Conservation (phyloP, 2,888 invertebrate genomes). For the Platynereis dumerilii region DNA sequence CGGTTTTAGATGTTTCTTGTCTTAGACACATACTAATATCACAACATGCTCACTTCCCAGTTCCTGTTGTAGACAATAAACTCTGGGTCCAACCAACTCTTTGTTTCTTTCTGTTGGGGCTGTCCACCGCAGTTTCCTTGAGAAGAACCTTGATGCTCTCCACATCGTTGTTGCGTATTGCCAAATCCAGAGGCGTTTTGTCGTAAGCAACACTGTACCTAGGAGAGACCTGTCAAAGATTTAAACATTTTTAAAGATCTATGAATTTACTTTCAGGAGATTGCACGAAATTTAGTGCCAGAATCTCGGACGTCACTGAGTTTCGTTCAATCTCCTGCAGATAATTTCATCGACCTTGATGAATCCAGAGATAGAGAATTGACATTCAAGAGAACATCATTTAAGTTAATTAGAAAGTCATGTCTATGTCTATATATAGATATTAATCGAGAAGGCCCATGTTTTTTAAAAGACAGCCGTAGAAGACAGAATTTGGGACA, state of each 20-base stretch:
- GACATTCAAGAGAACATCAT: too few species aligned
- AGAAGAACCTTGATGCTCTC: slow-evolving; percentile 53
- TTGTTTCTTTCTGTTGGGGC: slow-evolving; percentile 34
- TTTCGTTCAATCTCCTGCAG: too few species aligned
- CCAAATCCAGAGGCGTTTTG: slow-evolving; percentile 14
- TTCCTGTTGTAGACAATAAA: slow-evolving; percentile 15
- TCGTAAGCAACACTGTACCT: not conserved
- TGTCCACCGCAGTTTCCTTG: slow-evolving; percentile 38
- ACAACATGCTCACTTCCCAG: slow-evolving; percentile 25
- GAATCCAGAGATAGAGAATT: too few species aligned
- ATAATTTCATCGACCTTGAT: too few species aligned
- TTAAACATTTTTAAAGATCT: not conserved
- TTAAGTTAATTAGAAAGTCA: too few species aligned
- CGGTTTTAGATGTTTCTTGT: not conserved
- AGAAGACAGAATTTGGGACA: too few species aligned
- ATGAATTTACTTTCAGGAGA: too few species aligned
- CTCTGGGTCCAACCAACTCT: slow-evolving; percentile 16
- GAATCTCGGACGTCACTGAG: too few species aligned
- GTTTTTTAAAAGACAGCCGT: too few species aligned
- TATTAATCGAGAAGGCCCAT: too few species aligned
- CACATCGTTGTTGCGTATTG: slow-evolving; percentile 19
- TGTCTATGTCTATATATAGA: too few species aligned
- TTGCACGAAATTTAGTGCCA: too few species aligned
- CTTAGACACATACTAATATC: not conserved
- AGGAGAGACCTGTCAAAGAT: not conserved